Evolutionary conservation across 2,113 vertebrate genomes (phyloP).

Genomic region (Lates calcarifer): DNA sequence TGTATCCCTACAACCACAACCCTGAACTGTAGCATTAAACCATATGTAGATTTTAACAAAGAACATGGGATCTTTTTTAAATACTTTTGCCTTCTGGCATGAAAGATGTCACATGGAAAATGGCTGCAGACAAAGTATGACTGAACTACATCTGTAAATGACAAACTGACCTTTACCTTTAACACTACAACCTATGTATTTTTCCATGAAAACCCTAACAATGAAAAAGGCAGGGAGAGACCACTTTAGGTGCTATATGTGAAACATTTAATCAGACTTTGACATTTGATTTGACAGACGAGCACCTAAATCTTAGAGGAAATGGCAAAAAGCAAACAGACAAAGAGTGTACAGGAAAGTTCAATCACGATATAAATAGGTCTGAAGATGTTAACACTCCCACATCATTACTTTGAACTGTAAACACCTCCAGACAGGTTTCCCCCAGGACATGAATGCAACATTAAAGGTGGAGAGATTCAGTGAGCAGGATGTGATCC

Average conservation of each 20-base stretch:
- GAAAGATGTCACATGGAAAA: too few relatives aligned
- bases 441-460: slow-evolving; percentile 20
- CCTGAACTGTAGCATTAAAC: too few relatives aligned
- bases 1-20: too few relatives aligned
- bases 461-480: slow-evolving; percentile 1
- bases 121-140: too few relatives aligned
- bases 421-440: neutral
- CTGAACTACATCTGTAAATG: too few relatives aligned
- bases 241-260: slow-evolving; percentile 17
- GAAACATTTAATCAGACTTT: slow-evolving; percentile 52
- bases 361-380: neutral
- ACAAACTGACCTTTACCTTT: too few relatives aligned
- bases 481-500: slow-evolving; percentile 4
- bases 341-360: slow-evolving; percentile 1
- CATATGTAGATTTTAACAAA: too few relatives aligned
- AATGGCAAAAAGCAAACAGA: slow-evolving; percentile 6
- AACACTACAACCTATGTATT: neutral
- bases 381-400: neutral
- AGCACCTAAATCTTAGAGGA: slow-evolving; percentile 3
- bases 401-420: neutral
- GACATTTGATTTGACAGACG: slow-evolving; percentile 14
- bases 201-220: neutral
- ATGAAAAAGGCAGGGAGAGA: neutral
- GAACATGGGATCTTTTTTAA: too few relatives aligned
- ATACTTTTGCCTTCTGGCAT: too few relatives aligned